phyloP scores from a whole-genome alignment of 2,113 vertebrate genomes.

The Saimiri boliviensis region DNA sequence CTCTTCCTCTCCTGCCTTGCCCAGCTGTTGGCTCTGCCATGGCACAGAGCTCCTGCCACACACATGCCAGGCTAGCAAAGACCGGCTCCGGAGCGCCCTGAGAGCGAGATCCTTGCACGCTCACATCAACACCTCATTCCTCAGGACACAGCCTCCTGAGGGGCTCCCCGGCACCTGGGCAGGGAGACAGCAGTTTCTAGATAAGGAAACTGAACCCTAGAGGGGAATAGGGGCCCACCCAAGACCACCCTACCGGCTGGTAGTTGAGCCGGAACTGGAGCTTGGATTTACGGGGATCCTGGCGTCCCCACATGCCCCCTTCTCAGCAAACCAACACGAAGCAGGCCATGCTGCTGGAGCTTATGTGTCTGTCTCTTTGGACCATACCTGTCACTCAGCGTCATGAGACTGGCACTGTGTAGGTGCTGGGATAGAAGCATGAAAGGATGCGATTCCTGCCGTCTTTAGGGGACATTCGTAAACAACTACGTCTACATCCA shows the following conservation, averaged over 20 bases:
- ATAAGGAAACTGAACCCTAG: not conserved
- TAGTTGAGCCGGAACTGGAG: not conserved
- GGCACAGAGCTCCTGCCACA: not conserved
- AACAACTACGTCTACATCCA: not conserved
- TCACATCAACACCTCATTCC: rapidly evolving
- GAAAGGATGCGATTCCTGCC: not conserved
- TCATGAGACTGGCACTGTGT: rapidly evolving
- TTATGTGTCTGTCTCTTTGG: not conserved
- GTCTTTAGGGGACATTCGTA: not conserved
- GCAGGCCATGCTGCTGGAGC: not conserved
- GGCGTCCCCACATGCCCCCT: rapidly evolving
- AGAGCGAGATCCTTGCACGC: not conserved
- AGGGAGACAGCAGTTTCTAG: not conserved
- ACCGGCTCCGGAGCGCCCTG: not conserved
- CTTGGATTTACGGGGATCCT: not conserved
- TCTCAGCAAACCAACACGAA: not conserved
- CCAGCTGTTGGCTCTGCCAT: not conserved
- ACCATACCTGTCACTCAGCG: not conserved
- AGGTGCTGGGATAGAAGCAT: not conserved
- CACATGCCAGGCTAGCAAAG: not conserved
- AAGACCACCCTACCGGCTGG: not conserved
- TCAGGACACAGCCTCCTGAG: not conserved
- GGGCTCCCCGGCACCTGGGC: not conserved
- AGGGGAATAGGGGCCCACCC: not conserved
- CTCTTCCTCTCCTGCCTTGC: not conserved